Conservation (phyloP, 30 jellyfish, hydroid and myxozoan species). For the Rhopilema esculentum region DNA sequence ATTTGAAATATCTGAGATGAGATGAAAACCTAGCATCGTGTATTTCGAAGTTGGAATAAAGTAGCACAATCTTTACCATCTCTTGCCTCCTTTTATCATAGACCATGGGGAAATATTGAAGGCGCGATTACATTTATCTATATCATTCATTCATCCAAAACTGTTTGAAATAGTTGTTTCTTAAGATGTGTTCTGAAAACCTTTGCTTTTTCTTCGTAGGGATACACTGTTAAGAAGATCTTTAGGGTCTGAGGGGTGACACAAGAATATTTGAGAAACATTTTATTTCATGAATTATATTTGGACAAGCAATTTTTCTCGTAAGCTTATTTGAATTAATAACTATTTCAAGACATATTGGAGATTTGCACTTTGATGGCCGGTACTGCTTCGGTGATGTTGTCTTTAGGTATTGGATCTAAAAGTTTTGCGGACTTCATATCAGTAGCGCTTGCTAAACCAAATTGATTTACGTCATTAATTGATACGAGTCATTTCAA, state of each 20-base stretch:
- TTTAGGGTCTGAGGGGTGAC: conserved; percentile 51
- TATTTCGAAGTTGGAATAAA: too few species aligned
- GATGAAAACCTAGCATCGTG: too few species aligned
- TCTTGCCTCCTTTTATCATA: background rate
- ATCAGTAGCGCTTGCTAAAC: too few species aligned
- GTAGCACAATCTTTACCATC: too few species aligned
- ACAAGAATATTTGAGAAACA: background rate
- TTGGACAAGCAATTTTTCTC: background rate
- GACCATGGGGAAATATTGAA: too few species aligned
- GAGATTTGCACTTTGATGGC: background rate
- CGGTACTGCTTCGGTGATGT: background rate
- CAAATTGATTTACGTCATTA: too few species aligned
- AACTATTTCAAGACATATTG: background rate
- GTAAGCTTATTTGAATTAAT: background rate
- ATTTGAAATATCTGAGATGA: too few species aligned
- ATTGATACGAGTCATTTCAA: too few species aligned
- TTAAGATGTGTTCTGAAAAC: background rate
- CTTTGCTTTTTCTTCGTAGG: conserved; percentile 34
- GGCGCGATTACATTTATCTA: background rate
- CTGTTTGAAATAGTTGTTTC: background rate
- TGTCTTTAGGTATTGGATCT: background rate
- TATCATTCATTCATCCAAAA: background rate
- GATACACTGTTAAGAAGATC: conserved; percentile 76
- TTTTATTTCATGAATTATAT: too few species aligned
- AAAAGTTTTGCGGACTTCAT: too few species aligned